These are phyloP conservation scores for Laupala kohalensis DNA, from an alignment of 1,140 invertebrate species.

Conservation along the genomic window DNA sequence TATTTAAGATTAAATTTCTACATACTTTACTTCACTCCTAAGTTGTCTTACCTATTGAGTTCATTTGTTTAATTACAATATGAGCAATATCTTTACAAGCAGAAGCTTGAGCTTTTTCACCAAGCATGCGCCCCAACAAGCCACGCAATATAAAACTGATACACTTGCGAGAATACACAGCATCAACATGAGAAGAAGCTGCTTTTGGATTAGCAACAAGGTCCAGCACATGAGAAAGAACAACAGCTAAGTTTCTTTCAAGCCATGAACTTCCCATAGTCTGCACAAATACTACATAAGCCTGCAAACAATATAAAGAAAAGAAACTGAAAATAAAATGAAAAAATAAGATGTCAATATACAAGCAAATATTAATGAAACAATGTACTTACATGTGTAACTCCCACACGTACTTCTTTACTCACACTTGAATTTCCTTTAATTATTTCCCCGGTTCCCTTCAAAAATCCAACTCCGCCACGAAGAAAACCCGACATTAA, in stretches of 20 bases:
- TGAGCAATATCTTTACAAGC: constrained; percentile 90
- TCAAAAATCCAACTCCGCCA: constrained; percentile 88
- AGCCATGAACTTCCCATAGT: constrained; percentile 87
- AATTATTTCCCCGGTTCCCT: constrained; percentile 89
- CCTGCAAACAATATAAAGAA: constrained; percentile 39
- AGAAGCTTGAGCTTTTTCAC: constrained; percentile 90
- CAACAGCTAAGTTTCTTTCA: constrained; percentile 75
- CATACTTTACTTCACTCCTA: too few relatives aligned
- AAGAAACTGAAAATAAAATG: constrained; percentile 4
- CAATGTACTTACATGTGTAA: constrained; percentile 61
- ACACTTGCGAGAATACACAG: constrained; percentile 94
- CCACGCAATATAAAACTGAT: constrained; percentile 89
- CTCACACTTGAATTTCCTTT: constrained; percentile 87
- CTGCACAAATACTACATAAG: constrained; percentile 88
- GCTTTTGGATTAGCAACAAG: constrained; percentile 87
- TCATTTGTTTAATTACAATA: constrained; percentile 88
- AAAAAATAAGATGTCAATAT: not conserved
- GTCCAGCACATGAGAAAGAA: constrained; percentile 82
- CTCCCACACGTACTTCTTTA: constrained; percentile 89
- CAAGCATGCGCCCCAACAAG: constrained; percentile 81
- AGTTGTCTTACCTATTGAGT: constrained; percentile 52
- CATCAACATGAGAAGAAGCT: constrained; percentile 89
- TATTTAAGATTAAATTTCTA: not conserved
- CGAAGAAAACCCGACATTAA: constrained; percentile 89
- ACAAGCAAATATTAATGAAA: not conserved